Evolutionary conservation across 2,888 invertebrate species (phyloP), one percentile per base, ranked within the genome.

Genomic region (Drosophila pullipes): DNA sequence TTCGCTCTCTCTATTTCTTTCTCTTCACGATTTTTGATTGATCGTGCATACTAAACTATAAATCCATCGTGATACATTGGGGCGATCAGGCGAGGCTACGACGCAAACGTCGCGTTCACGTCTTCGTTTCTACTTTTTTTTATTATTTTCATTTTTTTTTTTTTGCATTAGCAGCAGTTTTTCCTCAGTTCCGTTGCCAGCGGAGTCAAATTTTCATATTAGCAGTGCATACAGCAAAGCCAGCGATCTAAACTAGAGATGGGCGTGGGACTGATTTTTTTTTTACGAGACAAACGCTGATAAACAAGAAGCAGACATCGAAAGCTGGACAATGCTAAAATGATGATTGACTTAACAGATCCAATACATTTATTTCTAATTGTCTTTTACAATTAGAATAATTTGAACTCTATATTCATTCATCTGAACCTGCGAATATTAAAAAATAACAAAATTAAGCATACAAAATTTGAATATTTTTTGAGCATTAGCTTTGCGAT

Each of bases 41-140:
- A 93, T 93, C 93, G 93, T 93, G 93, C 93, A 93, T 93, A 92
- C 92, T 93, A 93, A 93, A 93, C 93, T 93, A 93, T 92, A 93
- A 93, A 93, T 93, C 92, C 92, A 93, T 93, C 93, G 93, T 93
- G 93, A 93, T 93, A 93, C 93, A 93, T 93, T 92, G 92, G 81
- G 93, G 93, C 93, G 93, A 93, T 93, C 93, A 93, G 93, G 93
- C 92, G 89, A 91, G 86, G 73, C 74, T 63, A 65, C 68, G 72
- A 70, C 66, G 31, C 66, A 60, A 74, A 68, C 74, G 59, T 64
- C 77, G 80, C 72, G 68, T 78, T 81, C 72, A 79, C 60, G 77
- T 82, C 73, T 81, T 78, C 66, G 73, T 69, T 69, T 69, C 64
- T 54, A 41, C 18, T 50, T 25, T 16, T 28, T 35, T 37, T 58